A percentile compares a stretch with the other conserved stretches of the same genome.
phyloP scores from a whole-genome alignment of 2,888 invertebrate species.

The Tenthredo mesomela region DNA sequence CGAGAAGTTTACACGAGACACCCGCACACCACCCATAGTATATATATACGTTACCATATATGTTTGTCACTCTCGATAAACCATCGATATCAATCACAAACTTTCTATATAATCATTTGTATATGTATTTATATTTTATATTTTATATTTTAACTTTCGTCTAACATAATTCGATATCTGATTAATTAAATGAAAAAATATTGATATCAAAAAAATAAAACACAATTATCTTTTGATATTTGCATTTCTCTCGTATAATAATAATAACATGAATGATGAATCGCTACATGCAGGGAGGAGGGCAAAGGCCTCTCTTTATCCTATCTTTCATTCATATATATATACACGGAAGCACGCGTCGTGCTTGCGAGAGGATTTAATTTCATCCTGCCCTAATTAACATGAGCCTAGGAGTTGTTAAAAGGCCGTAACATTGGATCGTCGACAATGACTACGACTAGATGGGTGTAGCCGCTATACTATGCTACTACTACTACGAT shows the following conservation, averaged over 20 bases:
- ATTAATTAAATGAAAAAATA: not conserved
- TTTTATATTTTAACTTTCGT: too few relatives aligned
- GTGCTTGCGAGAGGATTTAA: slow-evolving; percentile 33
- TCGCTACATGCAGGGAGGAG: not conserved
- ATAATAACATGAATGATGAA: not conserved
- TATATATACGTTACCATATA: not conserved
- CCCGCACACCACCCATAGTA: not conserved
- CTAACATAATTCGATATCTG: too few relatives aligned
- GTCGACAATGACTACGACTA: not conserved
- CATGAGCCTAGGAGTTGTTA: slow-evolving; percentile 2
- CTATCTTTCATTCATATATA: slow-evolving; percentile 16
- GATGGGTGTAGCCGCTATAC: slow-evolving; percentile 2
- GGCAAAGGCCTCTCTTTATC: slow-evolving; percentile 1
- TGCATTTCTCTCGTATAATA: not conserved
- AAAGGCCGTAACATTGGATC: slow-evolving; percentile 14
- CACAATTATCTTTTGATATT: not conserved
- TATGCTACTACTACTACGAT: not conserved
- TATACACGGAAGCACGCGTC: slow-evolving; percentile 40
- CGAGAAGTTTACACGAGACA: not conserved
- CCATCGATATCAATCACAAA: not conserved
- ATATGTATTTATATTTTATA: too few relatives aligned
- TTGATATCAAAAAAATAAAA: not conserved
- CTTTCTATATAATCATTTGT: not conserved
- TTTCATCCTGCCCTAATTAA: slow-evolving; percentile 45
- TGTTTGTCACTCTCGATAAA: slow-evolving; percentile 3